These are phyloP conservation scores for Synergus japonicus DNA, from an alignment of 2,888 invertebrate genomes.

Conservation along the genomic window DNA sequence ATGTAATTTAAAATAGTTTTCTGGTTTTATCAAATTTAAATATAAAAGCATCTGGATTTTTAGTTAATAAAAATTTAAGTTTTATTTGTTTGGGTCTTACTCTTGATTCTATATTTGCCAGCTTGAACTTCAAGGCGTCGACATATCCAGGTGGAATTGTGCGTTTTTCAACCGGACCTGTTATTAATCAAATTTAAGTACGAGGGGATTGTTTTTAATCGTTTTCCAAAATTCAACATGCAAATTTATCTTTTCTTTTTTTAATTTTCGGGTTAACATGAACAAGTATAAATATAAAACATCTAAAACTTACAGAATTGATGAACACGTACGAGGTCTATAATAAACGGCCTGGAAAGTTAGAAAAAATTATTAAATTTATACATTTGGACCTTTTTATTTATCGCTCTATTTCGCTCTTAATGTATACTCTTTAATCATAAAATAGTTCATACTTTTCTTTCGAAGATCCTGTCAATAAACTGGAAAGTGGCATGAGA, in stretches of 20 bases:
- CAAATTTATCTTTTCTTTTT: too few species aligned
- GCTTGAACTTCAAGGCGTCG: conserved; percentile 77
- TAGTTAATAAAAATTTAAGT: not conserved
- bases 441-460: conserved; percentile 62
- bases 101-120: conserved; percentile 77
- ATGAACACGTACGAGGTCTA: conserved; percentile 77
- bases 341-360: conserved; percentile 74
- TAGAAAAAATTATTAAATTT: conserved; percentile 22
- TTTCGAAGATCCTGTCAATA: conserved; percentile 72
- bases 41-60: not conserved
- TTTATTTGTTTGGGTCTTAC: conserved; percentile 59
- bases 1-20: not conserved
- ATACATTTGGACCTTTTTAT: too few species aligned
- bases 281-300: not conserved
- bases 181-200: conserved; percentile 30
- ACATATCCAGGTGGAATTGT: conserved; percentile 77
- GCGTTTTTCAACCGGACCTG: conserved; percentile 68
- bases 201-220: not conserved
- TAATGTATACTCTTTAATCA: not conserved
- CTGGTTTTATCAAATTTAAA: not conserved
- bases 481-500: conserved; percentile 76
- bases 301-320: conserved; percentile 75
- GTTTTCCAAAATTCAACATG: not conserved
- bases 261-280: too few species aligned
- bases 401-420: too few species aligned